A percentile compares a stretch with the other conserved stretches of the same genome.
These are phyloP conservation scores for Gyrodactylus bullatarudis DNA, from an alignment of 1,140 invertebrate species.

Conservation along the genomic window DNA sequence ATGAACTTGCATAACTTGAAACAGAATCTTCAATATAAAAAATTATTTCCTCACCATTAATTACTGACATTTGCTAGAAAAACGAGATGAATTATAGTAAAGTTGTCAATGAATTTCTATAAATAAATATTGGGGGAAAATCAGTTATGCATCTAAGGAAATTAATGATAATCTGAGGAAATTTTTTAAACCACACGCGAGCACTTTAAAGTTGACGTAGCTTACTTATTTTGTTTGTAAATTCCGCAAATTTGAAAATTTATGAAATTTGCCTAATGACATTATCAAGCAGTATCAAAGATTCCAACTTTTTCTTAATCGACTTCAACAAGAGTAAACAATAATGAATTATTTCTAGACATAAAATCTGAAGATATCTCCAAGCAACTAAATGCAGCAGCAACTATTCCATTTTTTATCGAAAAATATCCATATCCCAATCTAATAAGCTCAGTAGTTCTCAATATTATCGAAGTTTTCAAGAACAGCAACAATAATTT, in stretches of 20 bases:
- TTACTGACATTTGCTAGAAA: background rate
- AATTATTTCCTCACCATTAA: background rate
- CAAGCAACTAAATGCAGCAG: background rate
- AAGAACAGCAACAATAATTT: background rate
- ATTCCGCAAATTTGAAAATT: too few relatives aligned
- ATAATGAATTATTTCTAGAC: background rate
- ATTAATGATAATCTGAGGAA: too few relatives aligned
- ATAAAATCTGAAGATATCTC: background rate
- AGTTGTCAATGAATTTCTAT: too few relatives aligned
- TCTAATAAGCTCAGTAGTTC: background rate
- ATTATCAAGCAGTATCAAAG: too few relatives aligned
- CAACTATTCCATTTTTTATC: background rate
- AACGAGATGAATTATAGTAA: too few relatives aligned
- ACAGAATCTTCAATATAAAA: background rate
- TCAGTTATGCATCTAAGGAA: too few relatives aligned
- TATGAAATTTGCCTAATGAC: too few relatives aligned
- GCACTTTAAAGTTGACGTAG: too few relatives aligned
- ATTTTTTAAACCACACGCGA: too few relatives aligned
- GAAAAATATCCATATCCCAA: background rate
- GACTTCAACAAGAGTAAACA: background rate
- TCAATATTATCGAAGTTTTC: background rate
- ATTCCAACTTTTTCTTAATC: background rate
- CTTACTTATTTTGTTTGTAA: too few relatives aligned
- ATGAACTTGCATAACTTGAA: background rate
- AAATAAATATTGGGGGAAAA: too few relatives aligned